These are phyloP conservation scores for Camptogramma bilineatum DNA, from an alignment of 2,888 invertebrate genomes.

Conservation along the genomic window DNA sequence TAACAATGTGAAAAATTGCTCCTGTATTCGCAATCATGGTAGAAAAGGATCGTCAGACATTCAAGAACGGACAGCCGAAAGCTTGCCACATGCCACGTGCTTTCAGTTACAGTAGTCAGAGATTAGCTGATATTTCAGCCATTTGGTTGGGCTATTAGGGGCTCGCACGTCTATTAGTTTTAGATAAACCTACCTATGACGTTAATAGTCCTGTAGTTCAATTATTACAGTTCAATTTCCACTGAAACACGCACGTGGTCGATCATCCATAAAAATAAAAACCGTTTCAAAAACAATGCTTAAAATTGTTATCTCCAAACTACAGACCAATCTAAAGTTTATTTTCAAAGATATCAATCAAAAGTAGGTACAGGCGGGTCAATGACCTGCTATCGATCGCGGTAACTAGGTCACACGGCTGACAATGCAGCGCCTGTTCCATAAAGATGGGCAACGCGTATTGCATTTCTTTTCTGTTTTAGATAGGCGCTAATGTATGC, in stretches of 20 bases:
- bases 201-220: too few relatives aligned
- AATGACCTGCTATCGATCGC: slow-evolving; percentile 33
- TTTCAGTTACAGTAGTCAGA: too few relatives aligned
- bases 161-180: background rate
- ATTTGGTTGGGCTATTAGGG: too few relatives aligned
- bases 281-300: background rate
- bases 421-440: slow-evolving; percentile 34
- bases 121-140: too few relatives aligned
- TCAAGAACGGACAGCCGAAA: background rate
- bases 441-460: slow-evolving; percentile 31
- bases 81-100: too few relatives aligned
- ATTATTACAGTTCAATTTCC: background rate
- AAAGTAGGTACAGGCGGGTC: slow-evolving; percentile 24
- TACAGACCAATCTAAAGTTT: background rate
- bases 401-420: slow-evolving; percentile 31
- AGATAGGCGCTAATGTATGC: background rate
- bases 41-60: background rate
- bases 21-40: background rate
- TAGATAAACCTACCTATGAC: background rate
- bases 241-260: background rate
- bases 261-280: background rate
- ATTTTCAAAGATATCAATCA: slow-evolving; percentile 18
- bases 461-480: slow-evolving; percentile 19
- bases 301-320: background rate
- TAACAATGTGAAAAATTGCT: background rate